Evolutionary conservation across 2,113 vertebrate genomes (phyloP), one percentile per base, ranked within the genome.

Genomic region (Octodon degus): DNA sequence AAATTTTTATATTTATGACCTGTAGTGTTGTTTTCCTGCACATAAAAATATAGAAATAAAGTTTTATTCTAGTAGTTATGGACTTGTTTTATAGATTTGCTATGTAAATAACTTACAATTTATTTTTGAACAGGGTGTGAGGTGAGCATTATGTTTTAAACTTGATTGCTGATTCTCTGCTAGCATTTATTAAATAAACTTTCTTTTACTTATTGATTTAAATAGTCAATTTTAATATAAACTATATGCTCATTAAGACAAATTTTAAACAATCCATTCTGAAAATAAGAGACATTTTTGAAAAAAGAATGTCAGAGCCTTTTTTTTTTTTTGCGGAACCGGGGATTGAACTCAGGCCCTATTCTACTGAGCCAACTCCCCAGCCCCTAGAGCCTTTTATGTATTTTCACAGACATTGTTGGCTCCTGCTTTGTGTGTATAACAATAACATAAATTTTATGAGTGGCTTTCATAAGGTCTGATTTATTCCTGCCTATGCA

Each of bases 51-150:
- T 40, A 4, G 6, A 62, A 40, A 24, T 89, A 40, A 86, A 72
- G 32, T 91, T 53, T 91, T 32, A 4, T 87, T 90, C 30, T 76
- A 62, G 20, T 84, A 74, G 14, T 50, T 82, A 82, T 32, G 86
- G 37, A n/a, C 22, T 84, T 94, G 8, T 90, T 86, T 87, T 94
- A 40, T 74, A 76, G 7, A 60, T 74, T 83, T 95, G 17, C 43
- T 2, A 30, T 50, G 72, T 82, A 94, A 50, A 70, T 24, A 67
- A 79, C 47, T 68, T 67, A 8, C 8, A 60, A 13, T 91, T 86
- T 77, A 53, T 14, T 88, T 76, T 76, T 84, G 14, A 43, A 53
- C 40, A 77, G 5, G 8, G 0, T 77, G 5, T 62, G 20, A 77
- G 0, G 32, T 60, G 81, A 4, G 2, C 30, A 47, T 83, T 70